Base-by-base conservation (phyloP, 1,140 invertebrate species). In the Euura saliciscinereae region DNA sequence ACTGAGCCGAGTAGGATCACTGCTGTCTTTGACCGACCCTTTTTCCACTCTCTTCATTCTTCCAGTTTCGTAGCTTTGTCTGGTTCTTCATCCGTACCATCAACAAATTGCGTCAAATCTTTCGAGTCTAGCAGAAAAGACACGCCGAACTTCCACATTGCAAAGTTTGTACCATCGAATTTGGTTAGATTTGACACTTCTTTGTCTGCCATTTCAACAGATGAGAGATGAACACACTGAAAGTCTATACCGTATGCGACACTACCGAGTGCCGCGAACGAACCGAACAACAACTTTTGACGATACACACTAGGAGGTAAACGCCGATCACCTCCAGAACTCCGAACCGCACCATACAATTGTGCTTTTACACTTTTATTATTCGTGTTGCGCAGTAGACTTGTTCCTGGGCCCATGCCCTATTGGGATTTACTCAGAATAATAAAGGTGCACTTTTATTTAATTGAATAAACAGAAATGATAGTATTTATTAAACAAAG, bases 21-120 rank as follows among this genome's bases (percentile, higher is more conserved):
- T 3, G 65, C 69, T 43, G 69, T 44, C 45, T 71, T 71, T 43
- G 69, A 65, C 59, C 65, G 44, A 42, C 65, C 69, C 51, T 59
- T 71, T 42, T 71, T 71, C 69, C 69, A 71, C 65, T 71, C 65
- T 64, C 43, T 64, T 45, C 69, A 71, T 8, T 71, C 69, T 71
- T 59, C 8, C 11, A 44, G 69, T 71, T 71, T 71, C 6, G 43
- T 65, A 13, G 7, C 44, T 69, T 73, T 45, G 66, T 69, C 59
- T 69, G 51, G 68, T 44, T 66, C 68, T 13, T 43, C 11, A 28
- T 65, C 59, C 6, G 11, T 69, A 28, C 64, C 45, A 28, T 44
- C 43, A 45, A 10, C 59, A 51, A 64, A 51, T 6, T 51, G 45
- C 10, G 7, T 69, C 28, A 69, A 13, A 11, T 65, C 13, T 42